Base-by-base conservation (phyloP, 2,888 invertebrate genomes). In the Oscheius sp. region DNA sequence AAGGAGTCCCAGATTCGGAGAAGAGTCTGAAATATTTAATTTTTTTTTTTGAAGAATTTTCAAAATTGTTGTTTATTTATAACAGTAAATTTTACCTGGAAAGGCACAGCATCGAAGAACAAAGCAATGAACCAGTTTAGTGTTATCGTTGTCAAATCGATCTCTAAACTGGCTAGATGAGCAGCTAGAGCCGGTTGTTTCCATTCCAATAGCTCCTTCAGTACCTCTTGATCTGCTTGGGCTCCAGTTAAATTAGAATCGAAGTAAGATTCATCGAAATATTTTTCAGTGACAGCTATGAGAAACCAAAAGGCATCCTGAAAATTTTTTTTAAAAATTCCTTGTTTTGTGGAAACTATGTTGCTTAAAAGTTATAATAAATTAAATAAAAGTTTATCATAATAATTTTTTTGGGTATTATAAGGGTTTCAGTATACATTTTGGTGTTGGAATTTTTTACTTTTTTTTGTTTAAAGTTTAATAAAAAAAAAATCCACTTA, bases 1-100 rank as follows among this genome's bases (percentile, higher is more conserved):
- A 89, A 89, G 71, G 88, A 88, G 82, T 89, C 89, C 89, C 89
- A 89, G 26, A 89, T 86, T n/a, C 89, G 82, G 24, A 89, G 77
- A 67, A 89, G 81, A 0, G 88, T 88, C 88, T 89, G 65, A 54
- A 77, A n/a, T n/a, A n/a, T n/a, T 36, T 0, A 32, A 36, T 56
- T 28, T n/a, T 30, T 32, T 56, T 26, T 28, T 28, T 2, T 2
- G 8, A 17, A n/a, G n/a, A n/a, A n/a, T n/a, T n/a, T n/a, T n/a
- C n/a, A n/a, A n/a, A n/a, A n/a, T 36, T 59, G 14, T 33, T 36
- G 36, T 36, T 14, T 36, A 9, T 36, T 8, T 14, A 32, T 30
- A 24, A 12, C n/a, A 22, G 17, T 6, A 20, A 5, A 22, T 47
- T 24, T 22, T 24, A 47, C 88, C 86, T 88, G 87, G 77, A 89